Percentiles rank a stretch among this genome's conserved stretches.
These are phyloP conservation scores for Parapsyche elsis DNA, from an alignment of 1,140 invertebrate genomes.

Conservation along the genomic window DNA sequence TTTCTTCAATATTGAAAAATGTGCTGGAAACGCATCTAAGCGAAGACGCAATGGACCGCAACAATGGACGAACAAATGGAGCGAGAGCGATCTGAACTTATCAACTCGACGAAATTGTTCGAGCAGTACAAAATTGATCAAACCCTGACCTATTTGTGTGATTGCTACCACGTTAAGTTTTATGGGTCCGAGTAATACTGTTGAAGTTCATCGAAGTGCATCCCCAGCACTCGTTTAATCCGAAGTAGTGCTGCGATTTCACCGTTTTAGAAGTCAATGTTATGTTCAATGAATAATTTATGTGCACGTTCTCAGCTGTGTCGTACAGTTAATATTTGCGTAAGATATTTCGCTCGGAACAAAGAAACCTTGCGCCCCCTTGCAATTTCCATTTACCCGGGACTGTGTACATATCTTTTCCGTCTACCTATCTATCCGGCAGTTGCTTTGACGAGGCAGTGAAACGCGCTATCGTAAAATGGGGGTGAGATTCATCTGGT, in stretches of 20 bases:
- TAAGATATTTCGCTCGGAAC: conserved; percentile 8
- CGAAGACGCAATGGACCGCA: background rate
- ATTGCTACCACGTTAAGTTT: no score
- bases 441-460: conserved; percentile 43
- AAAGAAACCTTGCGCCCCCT: conserved; percentile 9
- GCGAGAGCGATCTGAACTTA: background rate
- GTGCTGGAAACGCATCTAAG: no score
- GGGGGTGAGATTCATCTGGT: background rate
- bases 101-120: no score
- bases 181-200: no score
- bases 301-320: background rate
- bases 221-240: conserved; percentile 6
- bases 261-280: no score
- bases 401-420: background rate
- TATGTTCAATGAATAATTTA: conserved; percentile 32
- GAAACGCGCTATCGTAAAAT: conserved; percentile 47
- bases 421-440: conserved; percentile 31
- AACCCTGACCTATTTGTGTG: no score
- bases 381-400: background rate
- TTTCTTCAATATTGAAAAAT: no score
- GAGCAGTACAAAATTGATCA: no score
- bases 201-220: no score
- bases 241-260: background rate
- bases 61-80: background rate
- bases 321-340: conserved; percentile 38